Evolutionary conservation across 2,888 invertebrate genomes (phyloP).

Genomic region (Luperina nickerlii): DNA sequence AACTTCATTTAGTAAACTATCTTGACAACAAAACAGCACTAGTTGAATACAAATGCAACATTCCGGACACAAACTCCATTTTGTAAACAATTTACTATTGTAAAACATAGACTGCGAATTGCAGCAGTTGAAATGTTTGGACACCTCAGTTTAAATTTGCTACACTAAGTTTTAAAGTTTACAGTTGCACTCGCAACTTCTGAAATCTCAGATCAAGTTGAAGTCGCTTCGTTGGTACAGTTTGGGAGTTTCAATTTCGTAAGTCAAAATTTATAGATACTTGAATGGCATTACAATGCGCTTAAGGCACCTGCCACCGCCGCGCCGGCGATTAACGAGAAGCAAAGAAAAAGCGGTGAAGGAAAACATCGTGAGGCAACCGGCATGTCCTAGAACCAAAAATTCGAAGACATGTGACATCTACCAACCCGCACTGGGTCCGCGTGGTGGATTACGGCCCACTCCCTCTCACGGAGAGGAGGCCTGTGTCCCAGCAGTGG

Average conservation of each 20-base stretch:
- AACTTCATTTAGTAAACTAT: constrained; percentile 3
- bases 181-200: constrained; percentile 10
- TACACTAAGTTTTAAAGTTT: constrained; percentile 5
- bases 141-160: not conserved
- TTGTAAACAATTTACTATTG: constrained; percentile 26
- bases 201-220: not conserved
- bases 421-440: too few species aligned
- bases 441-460: too few species aligned
- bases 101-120: constrained; percentile 23
- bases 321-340: too few species aligned
- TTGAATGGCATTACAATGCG: constrained; percentile 8
- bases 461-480: too few species aligned
- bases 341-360: too few species aligned
- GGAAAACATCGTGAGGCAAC: too few species aligned
- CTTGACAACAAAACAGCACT: constrained; percentile 19
- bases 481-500: too few species aligned
- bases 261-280: constrained; percentile 21
- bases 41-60: constrained; percentile 42
- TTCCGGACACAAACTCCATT: constrained; percentile 20
- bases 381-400: too few species aligned
- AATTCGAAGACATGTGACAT: too few species aligned
- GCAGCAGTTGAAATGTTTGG: constrained; percentile 18
- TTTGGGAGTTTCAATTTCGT: constrained; percentile 20
- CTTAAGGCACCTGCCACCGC: not conserved
- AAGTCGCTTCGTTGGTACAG: constrained; percentile 2